Evolutionary conservation across 2,888 invertebrate species (phyloP).

Genomic region (Ochropleura leucogaster): DNA sequence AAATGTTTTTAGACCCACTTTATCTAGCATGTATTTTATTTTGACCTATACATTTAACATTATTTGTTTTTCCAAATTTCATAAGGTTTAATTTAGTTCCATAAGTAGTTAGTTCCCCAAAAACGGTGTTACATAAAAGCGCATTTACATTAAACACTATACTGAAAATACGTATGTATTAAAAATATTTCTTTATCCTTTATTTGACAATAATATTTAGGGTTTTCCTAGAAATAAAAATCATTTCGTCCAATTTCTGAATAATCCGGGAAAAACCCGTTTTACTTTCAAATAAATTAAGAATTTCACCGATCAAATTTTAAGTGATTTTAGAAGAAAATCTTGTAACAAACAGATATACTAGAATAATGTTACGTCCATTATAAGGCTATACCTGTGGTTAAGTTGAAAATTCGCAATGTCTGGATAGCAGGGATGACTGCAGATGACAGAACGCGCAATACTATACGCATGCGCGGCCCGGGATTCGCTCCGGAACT

Average conservation of each 20-base stretch:
- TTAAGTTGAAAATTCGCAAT: constrained; percentile 12
- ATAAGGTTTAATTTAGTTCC: not conserved
- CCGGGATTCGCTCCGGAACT: constrained; percentile 74
- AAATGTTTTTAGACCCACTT: too few relatives aligned
- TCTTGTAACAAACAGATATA: not conserved
- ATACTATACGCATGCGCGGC: constrained; percentile 75
- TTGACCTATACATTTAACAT: too few relatives aligned
- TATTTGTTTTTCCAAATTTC: not conserved
- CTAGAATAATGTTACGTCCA: not conserved
- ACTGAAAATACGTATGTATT: not conserved
- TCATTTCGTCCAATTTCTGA: not conserved
- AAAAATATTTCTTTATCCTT: not conserved
- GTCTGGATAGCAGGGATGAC: constrained; percentile 33
- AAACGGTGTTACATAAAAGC: not conserved
- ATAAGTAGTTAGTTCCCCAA: not conserved
- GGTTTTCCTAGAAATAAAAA: not conserved
- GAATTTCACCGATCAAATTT: not conserved
- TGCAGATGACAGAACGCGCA: constrained; percentile 67
- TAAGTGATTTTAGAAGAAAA: not conserved
- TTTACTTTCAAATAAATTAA: not conserved
- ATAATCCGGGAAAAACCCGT: not conserved
- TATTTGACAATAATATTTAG: not conserved
- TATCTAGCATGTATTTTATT: too few relatives aligned
- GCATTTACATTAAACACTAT: not conserved
- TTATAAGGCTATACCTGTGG: not conserved